A percentile compares a stretch with the other conserved stretches of the same genome.
phyloP scores from a whole-genome alignment of 2,797 vertebrate species.

The Hydrophis major region DNA sequence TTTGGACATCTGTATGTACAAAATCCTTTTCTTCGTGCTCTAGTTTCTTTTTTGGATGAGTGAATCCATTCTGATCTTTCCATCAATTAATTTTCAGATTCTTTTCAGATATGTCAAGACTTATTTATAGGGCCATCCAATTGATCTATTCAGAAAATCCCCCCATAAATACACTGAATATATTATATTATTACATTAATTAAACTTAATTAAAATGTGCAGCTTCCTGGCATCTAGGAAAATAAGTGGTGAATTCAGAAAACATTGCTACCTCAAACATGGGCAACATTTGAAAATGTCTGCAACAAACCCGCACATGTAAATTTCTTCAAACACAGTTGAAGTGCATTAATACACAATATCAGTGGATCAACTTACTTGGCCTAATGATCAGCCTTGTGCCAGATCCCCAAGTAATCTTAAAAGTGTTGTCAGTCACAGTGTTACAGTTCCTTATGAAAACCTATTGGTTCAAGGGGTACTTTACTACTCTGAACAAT shows the following conservation, averaged over 20 bases:
- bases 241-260: neutral
- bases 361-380: neutral
- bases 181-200: neutral
- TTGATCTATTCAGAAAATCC: neutral
- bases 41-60: neutral
- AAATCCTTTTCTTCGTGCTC: neutral
- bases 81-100: neutral
- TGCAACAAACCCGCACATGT: neutral
- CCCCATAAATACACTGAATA: neutral
- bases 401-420: neutral
- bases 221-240: neutral
- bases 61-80: neutral
- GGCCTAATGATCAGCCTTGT: neutral
- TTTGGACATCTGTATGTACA: accelerated
- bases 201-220: neutral
- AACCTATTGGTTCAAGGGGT: neutral
- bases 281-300: neutral
- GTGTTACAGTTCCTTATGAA: neutral
- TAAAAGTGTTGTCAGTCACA: neutral
- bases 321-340: neutral
- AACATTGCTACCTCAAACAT: neutral
- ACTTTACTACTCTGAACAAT: neutral
- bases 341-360: neutral
- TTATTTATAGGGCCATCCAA: neutral
- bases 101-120: neutral